phyloP scores from a whole-genome alignment of 1,140 invertebrate genomes.

The Aphelinus atriplicis region DNA sequence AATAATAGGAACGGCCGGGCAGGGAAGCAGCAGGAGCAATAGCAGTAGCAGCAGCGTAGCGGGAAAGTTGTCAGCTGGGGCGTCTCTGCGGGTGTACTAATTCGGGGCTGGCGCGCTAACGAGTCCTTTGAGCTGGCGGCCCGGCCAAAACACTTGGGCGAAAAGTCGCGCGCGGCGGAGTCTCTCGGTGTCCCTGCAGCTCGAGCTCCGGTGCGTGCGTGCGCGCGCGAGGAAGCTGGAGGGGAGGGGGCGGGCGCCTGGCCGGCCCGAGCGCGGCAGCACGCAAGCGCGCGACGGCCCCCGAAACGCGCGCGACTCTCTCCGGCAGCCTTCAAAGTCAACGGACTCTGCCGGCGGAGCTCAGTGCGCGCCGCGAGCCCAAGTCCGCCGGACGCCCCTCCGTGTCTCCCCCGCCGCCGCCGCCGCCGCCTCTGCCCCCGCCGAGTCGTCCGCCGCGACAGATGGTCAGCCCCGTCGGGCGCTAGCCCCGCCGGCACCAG shows the following conservation, averaged over 20 bases:
- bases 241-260: slow-evolving; percentile 29
- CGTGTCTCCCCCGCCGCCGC: neutral
- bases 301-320: no score
- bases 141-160: neutral
- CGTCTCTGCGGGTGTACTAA: slow-evolving; percentile 50
- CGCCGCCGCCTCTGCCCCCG: neutral
- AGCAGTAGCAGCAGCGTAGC: no score
- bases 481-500: neutral
- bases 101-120: slow-evolving; percentile 56
- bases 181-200: slow-evolving; percentile 30
- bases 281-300: no score
- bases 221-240: slow-evolving; percentile 29
- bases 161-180: neutral
- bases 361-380: slow-evolving; percentile 61
- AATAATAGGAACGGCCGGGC: no score
- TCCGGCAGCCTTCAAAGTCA: slow-evolving; percentile 13
- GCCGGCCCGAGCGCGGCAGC: slow-evolving; percentile 28
- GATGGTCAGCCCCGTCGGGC: neutral
- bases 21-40: no score
- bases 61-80: no score
- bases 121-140: slow-evolving; percentile 57
- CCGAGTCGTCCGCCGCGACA: neutral
- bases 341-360: slow-evolving; percentile 35
- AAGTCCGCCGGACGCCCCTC: slow-evolving; percentile 46
- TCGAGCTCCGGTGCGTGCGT: slow-evolving; percentile 26